These are phyloP conservation scores for Jaculus jaculus DNA, from an alignment of 2,113 vertebrate genomes.

Conservation along the genomic window DNA sequence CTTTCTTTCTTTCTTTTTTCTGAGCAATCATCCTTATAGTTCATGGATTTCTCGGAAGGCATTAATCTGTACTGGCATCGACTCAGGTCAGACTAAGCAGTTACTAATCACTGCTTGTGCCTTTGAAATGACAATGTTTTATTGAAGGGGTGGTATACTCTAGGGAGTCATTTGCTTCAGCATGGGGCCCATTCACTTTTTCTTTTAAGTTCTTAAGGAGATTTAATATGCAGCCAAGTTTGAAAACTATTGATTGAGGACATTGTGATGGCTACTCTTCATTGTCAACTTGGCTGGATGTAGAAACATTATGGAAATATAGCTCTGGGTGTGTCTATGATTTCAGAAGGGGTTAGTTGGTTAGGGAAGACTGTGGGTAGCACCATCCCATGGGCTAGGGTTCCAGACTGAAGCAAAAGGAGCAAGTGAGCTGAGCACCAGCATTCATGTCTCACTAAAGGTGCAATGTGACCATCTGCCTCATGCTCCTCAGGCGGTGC, in stretches of 20 bases:
- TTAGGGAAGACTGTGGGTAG: too few species aligned
- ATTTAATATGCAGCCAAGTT: not conserved
- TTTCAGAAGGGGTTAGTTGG: not conserved
- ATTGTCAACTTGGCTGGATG: not conserved
- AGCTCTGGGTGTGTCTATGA: too few species aligned
- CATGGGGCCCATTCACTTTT: not conserved
- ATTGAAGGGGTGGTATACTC: not conserved
- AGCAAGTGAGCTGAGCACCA: too few species aligned
- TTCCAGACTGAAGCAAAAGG: too few species aligned
- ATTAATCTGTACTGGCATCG: not conserved
- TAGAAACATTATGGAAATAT: not conserved
- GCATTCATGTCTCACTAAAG: too few species aligned
- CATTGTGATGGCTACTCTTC: not conserved
- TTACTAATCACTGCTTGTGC: not conserved
- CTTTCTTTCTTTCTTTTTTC: not conserved
- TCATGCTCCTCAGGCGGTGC: too few species aligned
- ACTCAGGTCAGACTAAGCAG: not conserved
- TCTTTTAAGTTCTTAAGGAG: not conserved
- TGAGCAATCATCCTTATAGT: not conserved
- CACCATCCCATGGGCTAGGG: too few species aligned
- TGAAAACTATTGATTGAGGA: not conserved
- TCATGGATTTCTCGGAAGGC: not conserved
- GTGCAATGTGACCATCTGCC: too few species aligned
- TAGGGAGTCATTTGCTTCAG: not conserved
- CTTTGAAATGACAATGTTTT: not conserved